Evolutionary conservation across 2,888 invertebrate genomes (phyloP).

Genomic region (Arenicola marina): DNA sequence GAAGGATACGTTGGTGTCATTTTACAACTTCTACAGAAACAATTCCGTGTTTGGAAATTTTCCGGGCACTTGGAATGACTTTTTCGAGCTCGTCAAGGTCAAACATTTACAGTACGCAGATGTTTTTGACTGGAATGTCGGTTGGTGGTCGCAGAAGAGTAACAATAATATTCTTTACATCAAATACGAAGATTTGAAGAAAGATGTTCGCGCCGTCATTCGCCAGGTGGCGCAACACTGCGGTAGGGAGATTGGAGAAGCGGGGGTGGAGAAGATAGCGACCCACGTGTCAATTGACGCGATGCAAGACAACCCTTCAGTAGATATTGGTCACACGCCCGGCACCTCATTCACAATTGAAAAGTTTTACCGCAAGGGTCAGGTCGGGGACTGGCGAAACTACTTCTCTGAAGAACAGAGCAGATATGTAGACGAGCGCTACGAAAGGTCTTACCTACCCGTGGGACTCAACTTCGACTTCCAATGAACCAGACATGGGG

Average conservation of each 20-base stretch:
- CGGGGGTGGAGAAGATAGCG: background rate
- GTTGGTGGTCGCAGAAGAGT: background rate
- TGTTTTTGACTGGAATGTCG: background rate
- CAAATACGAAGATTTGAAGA: background rate
- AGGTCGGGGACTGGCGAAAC: background rate
- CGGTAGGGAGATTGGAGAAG: background rate
- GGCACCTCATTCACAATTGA: too few species aligned
- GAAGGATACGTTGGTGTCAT: conserved; percentile 4
- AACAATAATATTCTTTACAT: background rate
- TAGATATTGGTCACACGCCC: too few species aligned
- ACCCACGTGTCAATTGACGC: background rate
- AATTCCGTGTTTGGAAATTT: background rate
- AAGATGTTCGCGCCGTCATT: background rate
- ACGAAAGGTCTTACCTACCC: background rate
- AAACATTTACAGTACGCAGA: background rate
- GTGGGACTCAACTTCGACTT: background rate
- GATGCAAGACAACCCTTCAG: conserved; percentile 1
- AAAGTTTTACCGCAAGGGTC: background rate
- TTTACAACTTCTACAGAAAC: background rate
- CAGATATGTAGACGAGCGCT: background rate
- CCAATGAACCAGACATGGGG: background rate
- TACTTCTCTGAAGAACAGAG: conserved; percentile 2
- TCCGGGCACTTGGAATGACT: background rate
- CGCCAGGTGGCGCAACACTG: background rate
- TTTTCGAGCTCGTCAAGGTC: background rate